phyloP scores from a whole-genome alignment of 2,888 invertebrate species.

The Athalia circularis region DNA sequence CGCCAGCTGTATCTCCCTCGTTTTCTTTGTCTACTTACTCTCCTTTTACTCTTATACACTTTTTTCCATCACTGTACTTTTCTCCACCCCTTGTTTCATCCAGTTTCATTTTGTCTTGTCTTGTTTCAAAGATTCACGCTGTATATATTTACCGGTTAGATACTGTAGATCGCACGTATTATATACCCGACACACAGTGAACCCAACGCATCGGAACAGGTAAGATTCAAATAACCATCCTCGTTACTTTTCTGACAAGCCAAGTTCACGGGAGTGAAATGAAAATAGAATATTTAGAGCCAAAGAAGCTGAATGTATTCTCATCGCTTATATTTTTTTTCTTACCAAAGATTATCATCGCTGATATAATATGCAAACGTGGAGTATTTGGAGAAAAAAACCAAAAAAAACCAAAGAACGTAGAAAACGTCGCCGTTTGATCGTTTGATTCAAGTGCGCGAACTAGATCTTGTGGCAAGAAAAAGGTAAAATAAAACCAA shows the following conservation, averaged over 20 bases:
- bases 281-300: background rate
- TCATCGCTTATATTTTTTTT: no score
- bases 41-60: background rate
- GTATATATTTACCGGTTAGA: background rate
- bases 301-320: no score
- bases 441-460: slow-evolving; percentile 21
- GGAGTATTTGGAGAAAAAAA: no score
- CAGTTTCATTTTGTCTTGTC: slow-evolving; percentile 16
- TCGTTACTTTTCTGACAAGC: slow-evolving; percentile 12
- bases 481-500: slow-evolving; percentile 24
- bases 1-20: background rate
- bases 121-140: slow-evolving; percentile 28
- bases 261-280: background rate
- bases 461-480: slow-evolving; percentile 47
- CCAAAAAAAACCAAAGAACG: no score
- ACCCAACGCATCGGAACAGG: no score
- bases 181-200: no score
- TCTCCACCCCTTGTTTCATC: slow-evolving; percentile 4
- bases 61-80: background rate
- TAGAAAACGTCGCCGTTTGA: background rate
- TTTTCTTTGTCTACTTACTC: background rate
- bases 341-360: no score
- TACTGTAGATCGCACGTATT: no score
- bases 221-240: slow-evolving; percentile 22
- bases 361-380: no score